phyloP scores from a whole-genome alignment of 2,113 vertebrate species.

The Siniperca knerii region DNA sequence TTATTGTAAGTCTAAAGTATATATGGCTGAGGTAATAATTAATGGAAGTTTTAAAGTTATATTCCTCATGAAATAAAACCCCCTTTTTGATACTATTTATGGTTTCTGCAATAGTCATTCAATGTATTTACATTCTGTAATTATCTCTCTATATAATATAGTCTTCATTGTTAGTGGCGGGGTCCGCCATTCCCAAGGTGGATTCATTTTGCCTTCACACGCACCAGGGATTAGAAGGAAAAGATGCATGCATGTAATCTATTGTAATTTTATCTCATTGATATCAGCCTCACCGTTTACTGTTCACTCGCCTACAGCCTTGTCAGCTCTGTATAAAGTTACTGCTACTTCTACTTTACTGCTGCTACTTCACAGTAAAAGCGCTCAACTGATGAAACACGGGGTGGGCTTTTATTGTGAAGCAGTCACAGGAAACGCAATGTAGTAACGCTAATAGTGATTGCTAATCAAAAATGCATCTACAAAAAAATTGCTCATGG shows the following conservation, averaged over 20 bases:
- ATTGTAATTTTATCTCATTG: neutral
- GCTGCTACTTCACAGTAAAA: constrained; percentile 11
- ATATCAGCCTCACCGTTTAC: neutral
- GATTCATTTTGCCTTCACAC: neutral
- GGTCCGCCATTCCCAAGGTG: neutral
- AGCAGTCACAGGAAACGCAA: neutral
- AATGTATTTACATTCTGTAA: neutral
- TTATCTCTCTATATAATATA: neutral
- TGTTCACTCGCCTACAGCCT: neutral
- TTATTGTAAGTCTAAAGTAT: neutral
- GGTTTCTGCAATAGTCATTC: neutral
- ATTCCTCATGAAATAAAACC: neutral
- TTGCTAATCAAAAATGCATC: too few species aligned
- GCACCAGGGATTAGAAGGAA: neutral
- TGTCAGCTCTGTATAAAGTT: neutral
- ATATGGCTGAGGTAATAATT: neutral
- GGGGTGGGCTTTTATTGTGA: neutral
- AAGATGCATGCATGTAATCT: neutral
- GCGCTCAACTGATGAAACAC: too few species aligned
- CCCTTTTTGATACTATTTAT: neutral
- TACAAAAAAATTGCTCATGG: too few species aligned
- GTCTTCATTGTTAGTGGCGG: neutral
- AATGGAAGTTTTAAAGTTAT: neutral
- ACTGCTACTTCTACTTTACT: neutral
- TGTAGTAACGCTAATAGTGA: neutral